Conservation (phyloP, 2,888 invertebrate species). For the Caenorhabditis macrosperma region DNA sequence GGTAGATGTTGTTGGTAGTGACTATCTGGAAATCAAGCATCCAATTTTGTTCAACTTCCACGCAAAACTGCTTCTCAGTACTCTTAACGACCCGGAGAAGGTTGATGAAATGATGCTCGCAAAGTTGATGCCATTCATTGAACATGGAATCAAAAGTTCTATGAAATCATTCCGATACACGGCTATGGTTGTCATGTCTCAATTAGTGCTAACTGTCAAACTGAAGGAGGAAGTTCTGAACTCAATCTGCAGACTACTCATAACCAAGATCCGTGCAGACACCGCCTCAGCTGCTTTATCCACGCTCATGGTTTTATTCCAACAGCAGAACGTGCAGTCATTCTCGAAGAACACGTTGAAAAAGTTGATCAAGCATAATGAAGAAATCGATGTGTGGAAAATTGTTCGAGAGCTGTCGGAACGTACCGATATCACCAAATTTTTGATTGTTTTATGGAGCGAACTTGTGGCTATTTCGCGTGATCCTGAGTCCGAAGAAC, state of each 20-base stretch:
- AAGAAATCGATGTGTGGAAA: constrained; percentile 58
- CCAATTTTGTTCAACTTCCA: constrained; percentile 89
- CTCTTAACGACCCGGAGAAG: constrained; percentile 84
- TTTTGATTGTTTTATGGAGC: constrained; percentile 67
- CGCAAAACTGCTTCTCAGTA: constrained; percentile 87
- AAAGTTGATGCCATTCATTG: constrained; percentile 74
- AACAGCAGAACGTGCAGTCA: constrained; percentile 69
- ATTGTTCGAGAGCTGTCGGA: constrained; percentile 51
- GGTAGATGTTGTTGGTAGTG: constrained; percentile 61
- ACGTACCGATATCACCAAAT: constrained; percentile 67
- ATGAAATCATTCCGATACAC: constrained; percentile 64
- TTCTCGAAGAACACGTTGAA: constrained; percentile 67
- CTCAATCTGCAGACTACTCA: constrained; percentile 69
- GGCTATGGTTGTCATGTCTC: constrained; percentile 71
- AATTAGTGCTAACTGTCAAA: constrained; percentile 69
- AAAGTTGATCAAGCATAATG: constrained; percentile 62
- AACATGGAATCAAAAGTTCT: constrained; percentile 71
- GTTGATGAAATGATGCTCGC: constrained; percentile 85
- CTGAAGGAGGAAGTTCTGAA: constrained; percentile 66
- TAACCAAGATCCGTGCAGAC: constrained; percentile 70
- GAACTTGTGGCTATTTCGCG: constrained; percentile 60
- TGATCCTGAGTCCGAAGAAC: constrained; percentile 36
- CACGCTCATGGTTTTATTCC: constrained; percentile 76
- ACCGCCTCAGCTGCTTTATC: constrained; percentile 65
- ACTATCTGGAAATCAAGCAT: constrained; percentile 80